Base-by-base conservation (phyloP, 2,888 invertebrate genomes). In the Eupithecia subumbrata region DNA sequence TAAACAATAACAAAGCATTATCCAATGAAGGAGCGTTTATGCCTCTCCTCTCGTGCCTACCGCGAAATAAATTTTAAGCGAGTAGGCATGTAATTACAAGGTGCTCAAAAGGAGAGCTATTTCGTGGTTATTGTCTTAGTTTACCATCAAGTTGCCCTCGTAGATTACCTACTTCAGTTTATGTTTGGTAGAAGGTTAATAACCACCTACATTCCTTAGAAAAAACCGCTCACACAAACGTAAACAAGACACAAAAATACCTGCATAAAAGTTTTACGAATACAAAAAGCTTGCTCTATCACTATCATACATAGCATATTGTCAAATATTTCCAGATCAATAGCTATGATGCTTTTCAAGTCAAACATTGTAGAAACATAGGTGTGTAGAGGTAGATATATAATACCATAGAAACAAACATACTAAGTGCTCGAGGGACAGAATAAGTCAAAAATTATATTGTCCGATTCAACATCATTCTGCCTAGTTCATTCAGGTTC, bases 1-100 rank as follows among this genome's bases (percentile, higher is more conserved):
- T 90, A 89, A 92, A 92, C 92, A 93, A 92, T 92, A 93, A 92
- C 91, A 92, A 84, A 85, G 79, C 84, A 85, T 90, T 89, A 90
- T 90, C 87, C 88, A 89, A 89, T 89, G 88, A 89, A 69, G 85
- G 84, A 84, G 82, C 60, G 52, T 56, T 72, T 69, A 76, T 74
- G 79, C 81, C 83, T 82, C 85, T 82, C 81, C 83, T 82, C 85
- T 82, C 84, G 84, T 83, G 81, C 85, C 83, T 81, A 86, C 89
- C 89, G 82, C 88, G 79, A 76, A 82, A 85, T 81, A 86, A 85
- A 86, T 79, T 79, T 80, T 77, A 68, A 43, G 8, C 22, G 18
- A 34, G 40, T 70, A 66, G 68, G 43, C 11, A 14, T 22, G 22
- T 48, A 71, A 71, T 73, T 67, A 68, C 52, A 7, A 60, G 30